Conservation (phyloP, 2,888 invertebrate genomes). For the Drosophila tripunctata region DNA sequence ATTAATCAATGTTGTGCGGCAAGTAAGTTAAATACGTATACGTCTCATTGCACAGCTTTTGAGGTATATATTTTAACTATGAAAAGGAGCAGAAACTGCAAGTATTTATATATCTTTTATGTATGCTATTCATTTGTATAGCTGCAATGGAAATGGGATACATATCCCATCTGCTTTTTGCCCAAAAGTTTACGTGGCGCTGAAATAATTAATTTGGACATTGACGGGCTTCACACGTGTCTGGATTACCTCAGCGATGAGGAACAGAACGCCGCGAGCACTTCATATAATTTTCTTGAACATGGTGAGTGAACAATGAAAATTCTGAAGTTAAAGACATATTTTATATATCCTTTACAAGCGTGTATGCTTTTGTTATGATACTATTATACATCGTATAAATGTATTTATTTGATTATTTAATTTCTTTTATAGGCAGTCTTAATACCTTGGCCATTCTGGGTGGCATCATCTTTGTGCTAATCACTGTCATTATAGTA, state of each 20-base stretch:
- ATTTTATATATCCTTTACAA: too few species aligned
- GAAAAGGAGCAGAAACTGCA: not conserved
- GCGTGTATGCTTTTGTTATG: too few species aligned
- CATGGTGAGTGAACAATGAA: conserved; percentile 84
- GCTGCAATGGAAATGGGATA: conserved; percentile 84
- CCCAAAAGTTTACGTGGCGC: conserved; percentile 84
- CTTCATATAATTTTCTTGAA: conserved; percentile 85
- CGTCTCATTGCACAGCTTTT: conserved; percentile 4
- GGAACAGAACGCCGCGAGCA: conserved; percentile 85
- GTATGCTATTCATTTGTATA: conserved; percentile 32
- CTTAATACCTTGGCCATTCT: conserved; percentile 84
- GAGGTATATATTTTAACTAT: not conserved
- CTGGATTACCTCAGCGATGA: conserved; percentile 85
- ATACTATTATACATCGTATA: not conserved
- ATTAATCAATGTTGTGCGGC: conserved; percentile 83
- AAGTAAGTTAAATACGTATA: conserved; percentile 76
- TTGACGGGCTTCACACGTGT: conserved; percentile 82
- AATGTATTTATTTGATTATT: not conserved
- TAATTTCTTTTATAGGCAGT: conserved; percentile 84
- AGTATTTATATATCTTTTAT: conserved; percentile 9
- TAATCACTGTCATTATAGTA: conserved; percentile 83
- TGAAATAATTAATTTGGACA: conserved; percentile 83
- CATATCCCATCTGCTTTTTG: conserved; percentile 84
- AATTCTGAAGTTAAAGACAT: too few species aligned
- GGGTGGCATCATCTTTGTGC: conserved; percentile 84